Evolutionary conservation across 92 coral and sea anemone genomes (phyloP).

Genomic region (Porites evermanni): DNA sequence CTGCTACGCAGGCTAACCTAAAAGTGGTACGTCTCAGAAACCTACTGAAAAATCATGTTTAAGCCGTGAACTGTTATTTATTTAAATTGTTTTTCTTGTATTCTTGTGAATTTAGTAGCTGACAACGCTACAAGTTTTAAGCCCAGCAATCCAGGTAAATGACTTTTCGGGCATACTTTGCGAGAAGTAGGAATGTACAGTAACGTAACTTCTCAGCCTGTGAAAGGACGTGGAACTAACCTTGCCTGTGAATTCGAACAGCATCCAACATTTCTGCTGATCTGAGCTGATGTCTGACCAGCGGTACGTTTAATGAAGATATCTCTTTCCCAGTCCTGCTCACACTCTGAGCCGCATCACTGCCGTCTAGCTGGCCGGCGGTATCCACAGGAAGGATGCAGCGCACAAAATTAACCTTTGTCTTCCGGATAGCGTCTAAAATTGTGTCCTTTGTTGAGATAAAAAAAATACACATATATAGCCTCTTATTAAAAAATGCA

Average conservation of each 20-base stretch:
- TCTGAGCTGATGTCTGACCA: slow-evolving; percentile 87
- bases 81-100: too few species aligned
- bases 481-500: too few species aligned
- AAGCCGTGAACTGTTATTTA: too few species aligned
- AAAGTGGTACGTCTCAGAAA: too few species aligned
- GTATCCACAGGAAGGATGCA: slow-evolving; percentile 86
- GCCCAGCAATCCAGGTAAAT: too few species aligned
- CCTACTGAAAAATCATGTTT: too few species aligned
- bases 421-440: slow-evolving; percentile 95
- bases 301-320: slow-evolving; percentile 85
- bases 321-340: slow-evolving; percentile 69
- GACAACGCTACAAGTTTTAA: too few species aligned
- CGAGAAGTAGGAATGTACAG: too few species aligned
- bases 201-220: background rate
- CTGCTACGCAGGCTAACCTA: too few species aligned
- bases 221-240: slow-evolving; percentile 42
- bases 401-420: slow-evolving; percentile 95
- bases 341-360: slow-evolving; percentile 50
- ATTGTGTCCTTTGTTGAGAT: slow-evolving; percentile 82
- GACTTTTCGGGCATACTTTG: too few species aligned
- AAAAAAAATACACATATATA: background rate
- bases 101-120: too few species aligned
- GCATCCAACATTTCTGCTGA: slow-evolving; percentile 96
- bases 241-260: slow-evolving; percentile 96
- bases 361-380: slow-evolving; percentile 76